A percentile compares a stretch with the other conserved stretches of the same genome.
Conservation (phyloP, 1,140 invertebrate genomes). For the Hermatobates lingyangjiaoensis region DNA sequence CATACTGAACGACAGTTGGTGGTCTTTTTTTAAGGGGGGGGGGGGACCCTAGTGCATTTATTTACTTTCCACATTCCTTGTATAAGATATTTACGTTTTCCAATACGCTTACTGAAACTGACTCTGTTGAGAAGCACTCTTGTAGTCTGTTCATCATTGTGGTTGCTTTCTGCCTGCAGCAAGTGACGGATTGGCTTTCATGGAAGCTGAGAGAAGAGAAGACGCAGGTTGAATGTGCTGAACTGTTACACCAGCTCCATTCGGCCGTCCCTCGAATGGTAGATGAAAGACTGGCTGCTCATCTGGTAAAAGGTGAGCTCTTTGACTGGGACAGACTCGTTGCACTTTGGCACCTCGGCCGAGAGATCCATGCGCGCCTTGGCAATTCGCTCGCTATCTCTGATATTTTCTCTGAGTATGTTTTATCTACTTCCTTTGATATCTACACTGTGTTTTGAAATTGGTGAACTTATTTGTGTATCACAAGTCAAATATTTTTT, state of each 20-base stretch:
- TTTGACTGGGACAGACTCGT: neutral
- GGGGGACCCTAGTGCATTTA: no score
- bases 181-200: slow-evolving; percentile 46
- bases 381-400: slow-evolving; percentile 17
- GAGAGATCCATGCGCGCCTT: slow-evolving; percentile 30
- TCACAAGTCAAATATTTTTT: slow-evolving; percentile 13
- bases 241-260: slow-evolving; percentile 48
- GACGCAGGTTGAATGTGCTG: slow-evolving; percentile 41
- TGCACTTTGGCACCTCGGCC: slow-evolving; percentile 57
- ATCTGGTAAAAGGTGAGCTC: neutral
- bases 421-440: neutral
- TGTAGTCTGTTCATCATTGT: no score
- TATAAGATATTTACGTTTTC: no score
- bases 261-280: slow-evolving; percentile 24
- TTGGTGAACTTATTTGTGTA: neutral
- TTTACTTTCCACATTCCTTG: no score
- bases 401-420: slow-evolving; percentile 21
- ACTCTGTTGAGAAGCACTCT: no score
- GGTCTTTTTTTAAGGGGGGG: no score
- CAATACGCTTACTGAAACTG: no score
- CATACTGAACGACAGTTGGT: no score
- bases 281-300: neutral
- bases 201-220: slow-evolving; percentile 37
- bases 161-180: no score
- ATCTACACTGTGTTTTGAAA: neutral